phyloP scores from a whole-genome alignment of 2,888 invertebrate species.

The Glaucopsyche alexis region DNA sequence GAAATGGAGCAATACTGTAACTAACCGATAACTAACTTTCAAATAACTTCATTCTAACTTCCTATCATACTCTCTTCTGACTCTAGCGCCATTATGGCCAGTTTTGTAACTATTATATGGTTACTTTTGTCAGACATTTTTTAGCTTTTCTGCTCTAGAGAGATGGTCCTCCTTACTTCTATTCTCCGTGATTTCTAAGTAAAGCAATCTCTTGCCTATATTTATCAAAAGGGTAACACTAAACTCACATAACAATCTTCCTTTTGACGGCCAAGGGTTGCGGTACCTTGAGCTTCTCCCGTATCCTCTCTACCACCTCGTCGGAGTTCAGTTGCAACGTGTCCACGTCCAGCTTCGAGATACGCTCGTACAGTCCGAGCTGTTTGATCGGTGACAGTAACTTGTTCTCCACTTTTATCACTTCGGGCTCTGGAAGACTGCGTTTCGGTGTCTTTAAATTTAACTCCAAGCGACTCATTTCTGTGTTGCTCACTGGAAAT shows the following conservation, averaged over 20 bases:
- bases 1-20: too few species aligned
- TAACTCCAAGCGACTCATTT: slow-evolving; percentile 48
- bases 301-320: slow-evolving; percentile 44
- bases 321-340: slow-evolving; percentile 39
- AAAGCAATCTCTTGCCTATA: too few species aligned
- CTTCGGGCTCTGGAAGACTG: slow-evolving; percentile 19
- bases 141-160: too few species aligned
- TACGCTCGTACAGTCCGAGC: slow-evolving; percentile 47
- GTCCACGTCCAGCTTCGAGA: slow-evolving; percentile 34
- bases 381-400: slow-evolving; percentile 57
- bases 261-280: slow-evolving; percentile 58
- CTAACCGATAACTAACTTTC: too few species aligned
- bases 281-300: slow-evolving; percentile 52
- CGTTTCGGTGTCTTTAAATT: slow-evolving; percentile 52
- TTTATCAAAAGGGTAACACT: too few species aligned
- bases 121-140: too few species aligned
- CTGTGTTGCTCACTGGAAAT: slow-evolving; percentile 38
- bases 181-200: too few species aligned
- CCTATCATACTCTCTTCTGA: too few species aligned
- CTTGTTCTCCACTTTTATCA: slow-evolving; percentile 40
- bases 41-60: too few species aligned
- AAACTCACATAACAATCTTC: slow-evolving; percentile 58
- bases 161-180: too few species aligned
- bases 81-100: too few species aligned
- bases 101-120: too few species aligned